phyloP scores from a whole-genome alignment of 2,888 invertebrate species.

The Heliconius hortense region DNA sequence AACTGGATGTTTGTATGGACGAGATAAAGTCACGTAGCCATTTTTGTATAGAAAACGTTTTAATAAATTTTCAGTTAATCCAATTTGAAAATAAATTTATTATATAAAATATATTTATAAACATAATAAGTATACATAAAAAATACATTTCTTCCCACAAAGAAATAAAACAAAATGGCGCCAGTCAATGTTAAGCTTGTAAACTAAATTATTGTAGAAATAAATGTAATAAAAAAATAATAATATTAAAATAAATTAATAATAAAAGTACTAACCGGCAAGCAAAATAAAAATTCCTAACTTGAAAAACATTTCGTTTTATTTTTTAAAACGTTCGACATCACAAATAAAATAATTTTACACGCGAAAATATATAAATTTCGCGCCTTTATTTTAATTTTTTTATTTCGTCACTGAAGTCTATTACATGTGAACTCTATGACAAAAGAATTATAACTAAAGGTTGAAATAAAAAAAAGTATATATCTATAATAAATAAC shows the following conservation, averaged over 20 bases:
- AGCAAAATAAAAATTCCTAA: not conserved
- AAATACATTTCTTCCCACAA: not conserved
- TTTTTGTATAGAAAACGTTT: too few relatives aligned
- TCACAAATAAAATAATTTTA: not conserved
- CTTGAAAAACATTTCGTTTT: not conserved
- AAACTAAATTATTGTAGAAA: not conserved
- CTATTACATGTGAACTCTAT: constrained; percentile 4
- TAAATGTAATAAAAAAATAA: not conserved
- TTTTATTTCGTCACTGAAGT: not conserved
- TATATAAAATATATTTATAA: too few relatives aligned
- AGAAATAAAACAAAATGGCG: not conserved
- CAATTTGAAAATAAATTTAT: too few relatives aligned
- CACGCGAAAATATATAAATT: not conserved
- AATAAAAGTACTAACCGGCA: not conserved
- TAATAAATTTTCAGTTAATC: too few relatives aligned
- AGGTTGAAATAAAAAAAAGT: not conserved
- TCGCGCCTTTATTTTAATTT: not conserved
- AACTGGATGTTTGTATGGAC: too few relatives aligned
- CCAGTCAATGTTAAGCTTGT: not conserved
- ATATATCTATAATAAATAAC: not conserved
- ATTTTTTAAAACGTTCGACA: not conserved
- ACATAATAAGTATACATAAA: too few relatives aligned
- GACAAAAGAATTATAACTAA: constrained; percentile 8
- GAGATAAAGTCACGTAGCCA: too few relatives aligned
- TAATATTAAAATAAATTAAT: not conserved